These are phyloP conservation scores for Tenthredo amoena DNA, from an alignment of 2,888 invertebrate genomes.

Conservation along the genomic window DNA sequence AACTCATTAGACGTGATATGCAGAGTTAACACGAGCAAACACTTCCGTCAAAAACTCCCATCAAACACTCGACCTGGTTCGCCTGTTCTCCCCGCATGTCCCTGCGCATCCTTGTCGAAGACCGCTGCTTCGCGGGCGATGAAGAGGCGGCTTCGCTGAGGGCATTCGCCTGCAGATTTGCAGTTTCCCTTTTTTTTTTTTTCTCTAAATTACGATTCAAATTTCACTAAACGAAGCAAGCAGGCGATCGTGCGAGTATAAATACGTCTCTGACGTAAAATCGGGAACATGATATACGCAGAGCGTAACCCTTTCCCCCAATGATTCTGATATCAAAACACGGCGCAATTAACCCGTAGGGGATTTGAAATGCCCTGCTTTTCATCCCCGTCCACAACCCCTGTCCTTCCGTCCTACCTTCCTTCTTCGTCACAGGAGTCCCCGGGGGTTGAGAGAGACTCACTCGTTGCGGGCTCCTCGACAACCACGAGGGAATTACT, in stretches of 20 bases:
- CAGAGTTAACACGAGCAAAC: conserved; percentile 29
- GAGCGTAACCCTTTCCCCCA: conserved; percentile 61
- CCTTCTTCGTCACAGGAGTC: conserved; percentile 36
- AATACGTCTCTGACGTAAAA: background rate
- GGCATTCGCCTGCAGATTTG: background rate
- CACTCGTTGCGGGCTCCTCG: conserved; percentile 62
- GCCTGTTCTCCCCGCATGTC: conserved; percentile 24
- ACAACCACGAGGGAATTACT: conserved; percentile 76
- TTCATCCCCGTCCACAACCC: conserved; percentile 56
- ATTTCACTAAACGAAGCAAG: too few species aligned
- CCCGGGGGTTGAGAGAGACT: conserved; percentile 33
- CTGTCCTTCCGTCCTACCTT: conserved; percentile 46
- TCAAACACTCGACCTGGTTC: conserved; percentile 41
- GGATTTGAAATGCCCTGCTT: conserved; percentile 70
- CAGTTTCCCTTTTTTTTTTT: background rate
- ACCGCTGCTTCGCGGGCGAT: background rate
- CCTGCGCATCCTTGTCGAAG: background rate
- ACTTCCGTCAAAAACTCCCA: conserved; percentile 26
- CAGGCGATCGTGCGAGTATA: background rate
- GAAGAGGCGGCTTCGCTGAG: conserved; percentile 29
- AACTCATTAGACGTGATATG: conserved; percentile 17
- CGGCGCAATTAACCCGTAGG: conserved; percentile 76
- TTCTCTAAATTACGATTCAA: too few species aligned
- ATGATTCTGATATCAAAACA: conserved; percentile 75
- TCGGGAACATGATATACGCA: background rate